A percentile compares a stretch with the other conserved stretches of the same genome.
Evolutionary conservation across 2,888 invertebrate species (phyloP).

Genomic region (Hydriomena furcata): DNA sequence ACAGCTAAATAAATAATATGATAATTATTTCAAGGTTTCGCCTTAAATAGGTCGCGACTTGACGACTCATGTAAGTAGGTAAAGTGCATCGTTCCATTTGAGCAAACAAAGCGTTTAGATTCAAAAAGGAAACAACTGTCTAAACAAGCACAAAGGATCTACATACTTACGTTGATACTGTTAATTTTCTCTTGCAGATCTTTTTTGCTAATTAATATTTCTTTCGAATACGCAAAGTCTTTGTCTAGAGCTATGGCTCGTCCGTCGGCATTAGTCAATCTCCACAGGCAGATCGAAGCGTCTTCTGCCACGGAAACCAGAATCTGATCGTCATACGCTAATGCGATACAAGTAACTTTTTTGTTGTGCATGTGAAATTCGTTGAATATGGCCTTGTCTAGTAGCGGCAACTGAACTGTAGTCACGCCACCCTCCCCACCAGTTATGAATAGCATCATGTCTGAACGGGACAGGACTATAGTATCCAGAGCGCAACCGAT

Average conservation of each 20-base stretch:
- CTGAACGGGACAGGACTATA: constrained; percentile 89
- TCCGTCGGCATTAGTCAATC: constrained; percentile 88
- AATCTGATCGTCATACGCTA: constrained; percentile 91
- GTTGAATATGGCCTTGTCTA: constrained; percentile 81
- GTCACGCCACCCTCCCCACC: constrained; percentile 90
- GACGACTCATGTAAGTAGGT: neutral
- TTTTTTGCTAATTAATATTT: constrained; percentile 91
- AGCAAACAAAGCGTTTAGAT: constrained; percentile 9
- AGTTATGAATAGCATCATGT: constrained; percentile 92
- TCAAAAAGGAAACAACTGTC: neutral
- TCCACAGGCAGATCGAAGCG: constrained; percentile 94
- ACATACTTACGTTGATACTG: constrained; percentile 74
- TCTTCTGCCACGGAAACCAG: constrained; percentile 90
- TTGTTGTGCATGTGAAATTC: constrained; percentile 82
- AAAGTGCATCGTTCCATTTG: constrained; percentile 11
- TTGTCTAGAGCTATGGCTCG: constrained; percentile 88
- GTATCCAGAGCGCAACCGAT: constrained; percentile 80
- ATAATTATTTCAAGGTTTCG: constrained; percentile 11
- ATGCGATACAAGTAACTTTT: constrained; percentile 83
- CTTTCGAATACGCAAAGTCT: constrained; percentile 90
- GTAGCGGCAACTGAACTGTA: constrained; percentile 89
- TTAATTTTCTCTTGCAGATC: constrained; percentile 92
- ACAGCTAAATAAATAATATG: constrained; percentile 55
- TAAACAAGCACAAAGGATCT: neutral
- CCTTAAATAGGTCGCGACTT: constrained; percentile 4